phyloP scores from a whole-genome alignment of 2,888 invertebrate genomes.

The Trichacis sp. region DNA sequence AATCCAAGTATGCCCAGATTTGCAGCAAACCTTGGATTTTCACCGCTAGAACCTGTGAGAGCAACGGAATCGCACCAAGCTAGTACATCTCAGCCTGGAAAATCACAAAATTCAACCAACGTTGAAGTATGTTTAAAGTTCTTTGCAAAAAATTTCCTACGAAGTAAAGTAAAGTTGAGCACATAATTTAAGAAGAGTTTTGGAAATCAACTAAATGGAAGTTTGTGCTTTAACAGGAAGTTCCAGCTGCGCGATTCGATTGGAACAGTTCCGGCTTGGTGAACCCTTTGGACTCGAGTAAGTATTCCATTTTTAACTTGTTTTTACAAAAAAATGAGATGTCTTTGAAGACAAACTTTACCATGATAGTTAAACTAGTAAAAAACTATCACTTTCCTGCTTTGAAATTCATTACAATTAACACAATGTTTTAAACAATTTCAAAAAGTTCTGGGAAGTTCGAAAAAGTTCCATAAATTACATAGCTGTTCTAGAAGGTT shows the following conservation, averaged over 20 bases:
- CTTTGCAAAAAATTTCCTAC: too few species aligned
- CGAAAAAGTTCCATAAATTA: too few species aligned
- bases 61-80: conserved; percentile 63
- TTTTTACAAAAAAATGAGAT: neutral
- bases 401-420: too few species aligned
- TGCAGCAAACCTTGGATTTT: conserved; percentile 85
- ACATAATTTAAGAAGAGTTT: neutral
- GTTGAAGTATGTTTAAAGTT: conserved; percentile 59
- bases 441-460: too few species aligned
- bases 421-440: too few species aligned
- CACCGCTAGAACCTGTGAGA: conserved; percentile 83
- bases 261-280: conserved; percentile 80
- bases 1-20: conserved; percentile 85
- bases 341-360: too few species aligned
- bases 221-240: conserved; percentile 61
- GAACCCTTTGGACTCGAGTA: conserved; percentile 76
- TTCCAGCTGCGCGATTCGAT: conserved; percentile 79
- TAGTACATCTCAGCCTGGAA: conserved; percentile 38
- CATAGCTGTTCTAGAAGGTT: too few species aligned
- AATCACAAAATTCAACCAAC: conserved; percentile 43
- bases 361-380: too few species aligned
- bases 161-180: neutral
- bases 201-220: neutral
- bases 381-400: too few species aligned
- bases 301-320: conserved; percentile 37